Evolutionary conservation across 2,888 invertebrate species (phyloP).

Genomic region (Diarsia mendica): DNA sequence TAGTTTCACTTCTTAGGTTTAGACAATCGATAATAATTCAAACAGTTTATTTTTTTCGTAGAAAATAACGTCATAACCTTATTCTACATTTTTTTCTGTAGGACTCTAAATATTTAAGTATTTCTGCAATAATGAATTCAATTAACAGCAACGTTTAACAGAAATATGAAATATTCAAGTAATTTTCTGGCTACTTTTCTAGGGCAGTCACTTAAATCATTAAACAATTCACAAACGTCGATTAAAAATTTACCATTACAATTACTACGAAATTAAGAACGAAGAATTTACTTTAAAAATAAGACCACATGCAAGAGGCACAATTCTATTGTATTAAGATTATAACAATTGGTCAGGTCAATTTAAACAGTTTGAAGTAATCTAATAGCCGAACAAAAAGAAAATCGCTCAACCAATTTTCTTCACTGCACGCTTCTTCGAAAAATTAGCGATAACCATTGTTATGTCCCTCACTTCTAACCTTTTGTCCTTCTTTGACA

Average conservation of each 20-base stretch:
- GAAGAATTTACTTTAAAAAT: background rate
- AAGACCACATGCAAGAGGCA: background rate
- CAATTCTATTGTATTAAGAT: constrained; percentile 17
- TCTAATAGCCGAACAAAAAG: background rate
- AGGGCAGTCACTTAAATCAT: background rate
- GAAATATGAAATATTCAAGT: background rate
- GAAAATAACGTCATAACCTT: background rate
- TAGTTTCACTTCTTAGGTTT: constrained; percentile 36
- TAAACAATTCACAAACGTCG: background rate
- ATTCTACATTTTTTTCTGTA: background rate
- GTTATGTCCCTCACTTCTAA: background rate
- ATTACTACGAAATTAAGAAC: background rate
- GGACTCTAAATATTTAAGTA: background rate
- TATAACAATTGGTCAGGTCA: background rate
- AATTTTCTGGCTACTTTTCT: background rate
- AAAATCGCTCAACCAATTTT: constrained; percentile 6
- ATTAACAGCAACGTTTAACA: background rate
- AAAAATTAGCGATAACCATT: constrained; percentile 8
- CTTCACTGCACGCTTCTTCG: constrained; percentile 1
- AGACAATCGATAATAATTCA: background rate
- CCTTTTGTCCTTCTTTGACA: constrained; percentile 20
- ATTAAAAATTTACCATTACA: background rate
- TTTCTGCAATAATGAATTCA: background rate
- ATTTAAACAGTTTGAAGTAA: background rate
- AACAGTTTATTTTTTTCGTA: background rate